Percentiles rank a stretch among this genome's conserved stretches.
phyloP scores from a whole-genome alignment of 2,888 invertebrate species.

The Nomada fucata region DNA sequence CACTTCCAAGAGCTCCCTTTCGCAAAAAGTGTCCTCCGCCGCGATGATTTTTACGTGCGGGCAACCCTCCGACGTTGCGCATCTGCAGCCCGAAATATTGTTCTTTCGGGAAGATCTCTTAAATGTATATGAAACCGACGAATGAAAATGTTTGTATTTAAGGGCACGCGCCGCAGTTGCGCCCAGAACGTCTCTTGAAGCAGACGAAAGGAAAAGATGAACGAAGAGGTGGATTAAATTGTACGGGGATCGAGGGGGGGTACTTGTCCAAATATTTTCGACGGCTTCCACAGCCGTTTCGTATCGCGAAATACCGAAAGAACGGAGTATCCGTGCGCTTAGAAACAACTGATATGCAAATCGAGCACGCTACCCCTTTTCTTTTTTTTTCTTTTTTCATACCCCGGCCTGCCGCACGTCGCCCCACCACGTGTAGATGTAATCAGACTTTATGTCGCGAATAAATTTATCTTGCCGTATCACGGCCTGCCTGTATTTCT shows the following conservation, averaged over 20 bases:
- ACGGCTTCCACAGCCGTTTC: neutral
- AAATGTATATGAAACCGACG: neutral
- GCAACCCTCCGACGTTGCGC: slow-evolving; percentile 4
- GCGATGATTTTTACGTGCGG: slow-evolving; percentile 34
- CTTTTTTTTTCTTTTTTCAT: slow-evolving; percentile 39
- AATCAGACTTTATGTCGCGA: slow-evolving; percentile 51
- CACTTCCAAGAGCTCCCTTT: slow-evolving; percentile 16
- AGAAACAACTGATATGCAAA: slow-evolving; percentile 54
- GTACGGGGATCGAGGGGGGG: neutral
- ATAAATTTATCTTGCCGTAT: slow-evolving; percentile 47
- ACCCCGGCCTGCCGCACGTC: slow-evolving; percentile 15
- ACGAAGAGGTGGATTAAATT: neutral
- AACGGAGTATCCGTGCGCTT: slow-evolving; percentile 20
- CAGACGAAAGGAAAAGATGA: neutral
- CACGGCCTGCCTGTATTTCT: neutral
- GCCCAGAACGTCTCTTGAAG: neutral
- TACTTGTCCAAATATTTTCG: slow-evolving; percentile 4
- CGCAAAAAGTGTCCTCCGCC: slow-evolving; percentile 22
- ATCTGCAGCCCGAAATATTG: neutral
- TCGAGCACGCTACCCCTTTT: slow-evolving; percentile 37
- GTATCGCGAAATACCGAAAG: slow-evolving; percentile 12
- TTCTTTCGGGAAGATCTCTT: neutral
- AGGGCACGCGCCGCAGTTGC: no score
- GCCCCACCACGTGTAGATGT: slow-evolving; percentile 40
- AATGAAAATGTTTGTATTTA: neutral